Conservation (phyloP, 2,113 vertebrate species). For the Bettongia penicillata region DNA sequence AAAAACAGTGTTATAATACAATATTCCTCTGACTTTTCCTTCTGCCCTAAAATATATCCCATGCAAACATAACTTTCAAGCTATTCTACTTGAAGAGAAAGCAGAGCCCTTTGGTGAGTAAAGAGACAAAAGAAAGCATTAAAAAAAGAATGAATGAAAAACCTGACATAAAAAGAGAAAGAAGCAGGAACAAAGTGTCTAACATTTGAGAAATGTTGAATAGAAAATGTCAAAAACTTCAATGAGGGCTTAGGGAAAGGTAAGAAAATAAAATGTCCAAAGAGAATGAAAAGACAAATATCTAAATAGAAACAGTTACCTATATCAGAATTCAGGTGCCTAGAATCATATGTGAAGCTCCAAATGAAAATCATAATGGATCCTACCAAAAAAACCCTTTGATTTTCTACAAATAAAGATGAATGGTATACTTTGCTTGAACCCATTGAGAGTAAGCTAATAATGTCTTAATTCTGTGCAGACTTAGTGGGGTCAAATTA, state of each 20-base stretch:
- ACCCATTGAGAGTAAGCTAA: background rate
- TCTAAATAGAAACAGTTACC: background rate
- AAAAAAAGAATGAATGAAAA: background rate
- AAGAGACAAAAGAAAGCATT: background rate
- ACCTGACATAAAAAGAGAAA: background rate
- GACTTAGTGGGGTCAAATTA: background rate
- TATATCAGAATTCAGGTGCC: background rate
- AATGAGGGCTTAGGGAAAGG: background rate
- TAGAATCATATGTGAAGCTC: background rate
- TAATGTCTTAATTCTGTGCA: background rate
- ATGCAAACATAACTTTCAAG: background rate
- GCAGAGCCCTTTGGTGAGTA: constrained; percentile 9
- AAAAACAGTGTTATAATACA: background rate
- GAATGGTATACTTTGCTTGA: background rate
- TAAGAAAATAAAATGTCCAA: background rate
- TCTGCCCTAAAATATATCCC: background rate
- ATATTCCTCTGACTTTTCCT: background rate
- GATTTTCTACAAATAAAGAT: background rate
- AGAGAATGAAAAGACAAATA: background rate
- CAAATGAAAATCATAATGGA: background rate
- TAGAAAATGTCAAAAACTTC: background rate
- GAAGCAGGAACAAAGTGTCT: background rate
- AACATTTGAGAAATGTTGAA: background rate
- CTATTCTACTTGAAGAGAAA: constrained; percentile 12
- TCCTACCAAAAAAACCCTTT: background rate